These are phyloP conservation scores for Atta colombica DNA, from an alignment of 1,140 invertebrate genomes.

Conservation along the genomic window DNA sequence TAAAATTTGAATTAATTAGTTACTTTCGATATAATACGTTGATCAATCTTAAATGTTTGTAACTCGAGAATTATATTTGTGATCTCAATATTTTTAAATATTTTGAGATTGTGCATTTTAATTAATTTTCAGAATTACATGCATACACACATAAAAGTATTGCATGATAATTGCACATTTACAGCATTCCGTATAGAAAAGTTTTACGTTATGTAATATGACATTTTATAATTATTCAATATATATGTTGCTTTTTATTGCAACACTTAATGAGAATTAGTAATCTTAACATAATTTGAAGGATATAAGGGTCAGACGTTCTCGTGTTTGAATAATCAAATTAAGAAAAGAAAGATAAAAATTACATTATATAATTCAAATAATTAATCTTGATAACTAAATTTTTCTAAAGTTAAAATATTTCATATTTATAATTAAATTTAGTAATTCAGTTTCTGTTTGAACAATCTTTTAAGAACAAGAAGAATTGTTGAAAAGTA, in stretches of 20 bases:
- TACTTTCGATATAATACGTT: neutral
- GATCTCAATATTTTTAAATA: neutral
- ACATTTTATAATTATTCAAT: neutral
- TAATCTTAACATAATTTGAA: neutral
- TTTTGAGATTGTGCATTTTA: neutral
- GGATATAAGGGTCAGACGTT: neutral
- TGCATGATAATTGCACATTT: neutral
- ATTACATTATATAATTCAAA: neutral
- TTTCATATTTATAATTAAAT: neutral
- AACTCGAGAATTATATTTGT: neutral
- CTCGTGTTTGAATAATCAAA: no score
- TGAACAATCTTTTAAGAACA: neutral
- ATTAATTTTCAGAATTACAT: neutral
- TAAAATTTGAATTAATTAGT: neutral
- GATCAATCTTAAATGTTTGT: neutral
- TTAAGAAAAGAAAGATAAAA: neutral
- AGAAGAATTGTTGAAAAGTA: neutral
- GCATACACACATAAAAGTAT: no score
- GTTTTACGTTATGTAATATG: neutral
- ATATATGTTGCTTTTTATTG: neutral
- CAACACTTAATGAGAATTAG: neutral
- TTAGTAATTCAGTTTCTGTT: neutral
- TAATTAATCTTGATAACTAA: neutral
- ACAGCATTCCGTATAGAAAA: neutral
- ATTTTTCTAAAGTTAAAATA: neutral